phyloP scores from a whole-genome alignment of 2,113 vertebrate species.

The Acanthisitta chloris region DNA sequence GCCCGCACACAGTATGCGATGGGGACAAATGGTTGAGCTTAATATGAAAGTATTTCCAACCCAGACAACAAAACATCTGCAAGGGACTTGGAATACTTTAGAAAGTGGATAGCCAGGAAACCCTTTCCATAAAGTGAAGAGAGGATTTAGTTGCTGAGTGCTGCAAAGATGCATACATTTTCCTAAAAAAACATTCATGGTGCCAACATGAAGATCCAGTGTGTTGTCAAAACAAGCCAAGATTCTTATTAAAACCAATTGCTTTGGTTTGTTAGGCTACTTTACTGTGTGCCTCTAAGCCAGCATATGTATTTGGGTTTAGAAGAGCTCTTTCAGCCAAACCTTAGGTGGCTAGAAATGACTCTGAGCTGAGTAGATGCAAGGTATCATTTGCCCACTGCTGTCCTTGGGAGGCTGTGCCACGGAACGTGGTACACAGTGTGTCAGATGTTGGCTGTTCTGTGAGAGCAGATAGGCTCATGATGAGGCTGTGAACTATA shows the following conservation, averaged over 20 bases:
- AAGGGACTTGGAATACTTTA: neutral
- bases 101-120: conserved; percentile 44
- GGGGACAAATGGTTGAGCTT: neutral
- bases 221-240: conserved; percentile 61
- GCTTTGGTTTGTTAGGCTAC: conserved; percentile 43
- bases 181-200: neutral
- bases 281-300: conserved; percentile 33
- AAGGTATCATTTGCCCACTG: neutral
- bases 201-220: conserved; percentile 53
- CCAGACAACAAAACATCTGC: conserved; percentile 39
- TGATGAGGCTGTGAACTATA: neutral
- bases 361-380: conserved; percentile 2
- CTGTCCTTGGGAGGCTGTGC: neutral
- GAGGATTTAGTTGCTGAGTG: conserved; percentile 53
- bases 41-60: neutral
- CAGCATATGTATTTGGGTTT: conserved; percentile 42
- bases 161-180: conserved; percentile 50
- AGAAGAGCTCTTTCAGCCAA: conserved; percentile 7
- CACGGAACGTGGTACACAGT: fast-evolving
- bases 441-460: neutral
- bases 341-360: conserved; percentile 16
- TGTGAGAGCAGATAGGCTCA: neutral
- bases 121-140: conserved; percentile 16
- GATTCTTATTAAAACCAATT: conserved; percentile 65
- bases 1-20: fast-evolving